phyloP scores from a whole-genome alignment of 2,797 vertebrate species.

The Erethizon dorsatum region DNA sequence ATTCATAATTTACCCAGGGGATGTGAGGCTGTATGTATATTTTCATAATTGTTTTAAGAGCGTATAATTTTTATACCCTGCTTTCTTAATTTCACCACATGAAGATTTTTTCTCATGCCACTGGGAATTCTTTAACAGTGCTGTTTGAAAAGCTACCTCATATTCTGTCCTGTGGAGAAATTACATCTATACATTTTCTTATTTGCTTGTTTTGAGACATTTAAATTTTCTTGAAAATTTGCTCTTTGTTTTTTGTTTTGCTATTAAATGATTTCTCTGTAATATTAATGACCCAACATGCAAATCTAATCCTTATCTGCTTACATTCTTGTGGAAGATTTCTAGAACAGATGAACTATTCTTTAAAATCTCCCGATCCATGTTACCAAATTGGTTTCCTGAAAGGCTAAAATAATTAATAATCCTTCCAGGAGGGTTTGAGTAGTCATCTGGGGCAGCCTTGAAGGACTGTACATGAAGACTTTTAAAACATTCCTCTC shows the following conservation, averaged over 20 bases:
- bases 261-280: conserved; percentile 34
- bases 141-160: conserved; percentile 27
- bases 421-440: conserved; percentile 7
- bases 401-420: conserved; percentile 41
- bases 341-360: conserved; percentile 43
- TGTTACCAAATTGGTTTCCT: conserved; percentile 42
- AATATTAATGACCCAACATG: background rate
- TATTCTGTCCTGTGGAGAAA: conserved; percentile 49
- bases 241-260: background rate
- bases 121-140: conserved; percentile 49
- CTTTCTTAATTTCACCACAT: conserved; percentile 10
- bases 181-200: background rate
- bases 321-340: conserved; percentile 16
- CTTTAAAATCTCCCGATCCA: background rate
- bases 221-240: background rate
- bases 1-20: conserved; percentile 41
- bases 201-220: conserved; percentile 6
- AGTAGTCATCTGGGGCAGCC: background rate
- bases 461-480: background rate
- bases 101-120: background rate
- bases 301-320: conserved; percentile 33
- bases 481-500: background rate
- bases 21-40: background rate
- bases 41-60: conserved; percentile 45
- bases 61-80: conserved; percentile 33